Base-by-base conservation (phyloP, 2,888 invertebrate species). In the Pycnomerus fuliginosus region DNA sequence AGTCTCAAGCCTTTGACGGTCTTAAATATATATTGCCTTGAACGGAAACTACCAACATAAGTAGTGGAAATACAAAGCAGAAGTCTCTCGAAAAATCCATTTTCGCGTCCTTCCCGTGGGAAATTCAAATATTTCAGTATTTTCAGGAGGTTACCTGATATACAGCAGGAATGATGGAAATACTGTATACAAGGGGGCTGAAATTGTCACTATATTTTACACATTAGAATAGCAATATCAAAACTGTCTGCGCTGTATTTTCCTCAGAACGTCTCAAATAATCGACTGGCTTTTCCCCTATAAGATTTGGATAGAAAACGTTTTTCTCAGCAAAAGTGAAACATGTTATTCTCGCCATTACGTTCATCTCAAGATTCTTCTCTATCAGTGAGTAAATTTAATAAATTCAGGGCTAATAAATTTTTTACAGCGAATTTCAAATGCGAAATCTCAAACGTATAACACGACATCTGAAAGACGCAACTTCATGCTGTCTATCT, bases 81-180 rank as follows among this genome's bases (percentile, higher is more conserved):
- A 52, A 58, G 58, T 55, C 56, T 53, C 55, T 50, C 47, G 58
- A 58, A 62, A 64, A 65, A 63, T 65, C 65, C 65, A 66, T 69
- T 69, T 61, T 65, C 64, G 53, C 49, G 43, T 31, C 47, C 48
- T 52, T 63, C 65, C 65, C 66, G 47, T 56, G 68, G 69, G 69
- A 69, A 69, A 69, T 69, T 68, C 64, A 61, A 65, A 68, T 66
- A 67, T 67, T 67, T 65, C 62, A 60, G 60, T 59, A 64, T 63
- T 63, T 63, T 58, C 54, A 55, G 52, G 54, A 60, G 62, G 67
- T 64, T 65, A 66, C 64, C 64, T 65, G 62, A 67, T 64, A 65
- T 61, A 61, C 56, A 47, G 53, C 55, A 51, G 53, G 61, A 61
- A 67, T 65, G 65, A 67, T 67, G 64, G 62, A 63, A 67, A 63